phyloP scores from a whole-genome alignment of 2,888 invertebrate genomes.

The Athalia cordata region DNA sequence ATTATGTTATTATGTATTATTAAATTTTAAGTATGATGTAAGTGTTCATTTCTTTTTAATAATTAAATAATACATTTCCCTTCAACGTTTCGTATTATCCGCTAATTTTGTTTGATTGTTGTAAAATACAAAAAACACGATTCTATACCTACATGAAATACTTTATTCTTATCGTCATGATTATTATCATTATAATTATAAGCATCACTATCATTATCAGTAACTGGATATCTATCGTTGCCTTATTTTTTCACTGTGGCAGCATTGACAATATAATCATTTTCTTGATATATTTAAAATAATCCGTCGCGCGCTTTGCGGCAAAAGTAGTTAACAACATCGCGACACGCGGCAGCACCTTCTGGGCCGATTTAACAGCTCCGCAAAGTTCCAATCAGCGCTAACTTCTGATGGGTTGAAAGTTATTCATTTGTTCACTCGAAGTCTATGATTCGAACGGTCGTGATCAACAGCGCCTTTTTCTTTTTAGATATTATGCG shows the following conservation, averaged over 20 bases:
- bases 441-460: no score
- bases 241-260: no score
- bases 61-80: constrained; percentile 12
- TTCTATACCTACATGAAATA: not conserved
- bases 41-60: constrained; percentile 32
- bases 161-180: not conserved
- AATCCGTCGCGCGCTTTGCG: not conserved
- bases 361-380: no score
- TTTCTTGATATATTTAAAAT: not conserved
- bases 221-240: no score
- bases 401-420: no score
- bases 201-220: not conserved
- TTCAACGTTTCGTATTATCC: constrained; percentile 7
- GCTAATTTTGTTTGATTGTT: constrained; percentile 30
- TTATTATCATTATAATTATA: not conserved
- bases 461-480: no score
- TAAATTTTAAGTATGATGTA: constrained; percentile 39
- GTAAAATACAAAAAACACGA: constrained; percentile 37
- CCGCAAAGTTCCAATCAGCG: no score
- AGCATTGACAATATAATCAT: no score
- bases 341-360: not conserved
- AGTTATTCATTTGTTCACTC: no score
- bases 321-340: not conserved
- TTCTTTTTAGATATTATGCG: no score
- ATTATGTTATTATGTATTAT: constrained; percentile 38